phyloP scores from a whole-genome alignment of 1,140 invertebrate species.

The Portunus trituberculatus region DNA sequence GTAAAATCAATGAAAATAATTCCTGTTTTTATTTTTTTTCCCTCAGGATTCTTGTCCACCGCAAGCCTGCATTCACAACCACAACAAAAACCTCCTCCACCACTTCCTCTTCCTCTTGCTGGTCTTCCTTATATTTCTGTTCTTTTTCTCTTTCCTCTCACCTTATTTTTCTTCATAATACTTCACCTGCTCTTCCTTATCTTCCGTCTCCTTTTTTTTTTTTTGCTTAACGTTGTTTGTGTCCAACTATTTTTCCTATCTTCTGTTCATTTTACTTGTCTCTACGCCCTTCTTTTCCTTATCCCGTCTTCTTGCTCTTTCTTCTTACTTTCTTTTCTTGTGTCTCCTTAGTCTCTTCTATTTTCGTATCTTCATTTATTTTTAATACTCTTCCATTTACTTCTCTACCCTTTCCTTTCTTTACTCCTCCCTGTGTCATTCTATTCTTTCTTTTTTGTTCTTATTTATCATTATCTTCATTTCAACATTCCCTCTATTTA shows the following conservation, averaged over 20 bases:
- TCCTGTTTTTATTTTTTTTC: too few species aligned
- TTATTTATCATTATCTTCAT: too few species aligned
- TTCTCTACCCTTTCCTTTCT: neutral
- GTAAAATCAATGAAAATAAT: too few species aligned
- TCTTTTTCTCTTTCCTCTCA: neutral
- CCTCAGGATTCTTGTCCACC: too few species aligned
- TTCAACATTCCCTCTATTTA: too few species aligned
- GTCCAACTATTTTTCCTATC: neutral
- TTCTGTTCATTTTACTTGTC: neutral
- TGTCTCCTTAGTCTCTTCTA: neutral
- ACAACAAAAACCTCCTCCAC: too few species aligned
- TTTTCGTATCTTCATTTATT: neutral
- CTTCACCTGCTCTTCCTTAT: neutral
- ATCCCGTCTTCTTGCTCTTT: neutral
- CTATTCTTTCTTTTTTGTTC: neutral
- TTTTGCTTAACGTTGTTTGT: neutral
- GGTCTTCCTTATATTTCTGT: neutral
- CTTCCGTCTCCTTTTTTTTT: too few species aligned
- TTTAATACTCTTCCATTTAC: neutral
- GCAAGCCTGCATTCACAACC: too few species aligned
- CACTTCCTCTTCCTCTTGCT: too few species aligned
- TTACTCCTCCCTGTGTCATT: neutral
- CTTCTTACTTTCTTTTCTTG: neutral
- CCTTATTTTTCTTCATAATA: neutral
- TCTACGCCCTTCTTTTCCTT: neutral